Evolutionary conservation across 2,797 vertebrate species (phyloP), one percentile per base, ranked within the genome.

Genomic region (Meriones psammophilus): DNA sequence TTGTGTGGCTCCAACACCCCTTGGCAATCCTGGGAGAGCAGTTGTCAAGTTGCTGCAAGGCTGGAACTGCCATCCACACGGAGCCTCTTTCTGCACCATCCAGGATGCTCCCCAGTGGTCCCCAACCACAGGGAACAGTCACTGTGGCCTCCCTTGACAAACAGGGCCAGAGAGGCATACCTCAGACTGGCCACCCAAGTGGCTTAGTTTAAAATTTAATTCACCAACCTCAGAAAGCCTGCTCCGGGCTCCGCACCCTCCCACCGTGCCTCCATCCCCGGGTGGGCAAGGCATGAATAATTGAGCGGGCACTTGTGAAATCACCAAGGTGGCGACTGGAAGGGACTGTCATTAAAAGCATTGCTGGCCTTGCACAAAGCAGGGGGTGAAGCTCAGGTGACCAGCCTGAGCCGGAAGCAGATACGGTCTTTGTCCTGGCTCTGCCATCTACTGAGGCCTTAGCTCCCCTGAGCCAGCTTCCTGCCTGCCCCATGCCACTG

Each of bases 141-240:
- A 26, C 77, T 50, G 5, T 3, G 0, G 22, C 84, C 68, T 64
- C 28, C 84, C 69, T 39, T 42, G 15, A 77, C 54, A 17, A 12
- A 1, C 14, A 76, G 54, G 1, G 89, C 77, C 12, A 39, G 62
- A 87, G 60, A 73, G 17, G 8, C 71, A 33, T 80, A 13, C 20
- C 6, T 18, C 0, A 71, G 42, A 39, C 79, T 8, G 89, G 68
- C 79, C 87, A 60, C 83, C 30, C 3, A 62, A 83, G 71, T 58
- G 92, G 90, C 33, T 73, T 36, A 1, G 74, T 98, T 98, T 98
- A 98, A 98, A 98, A 97, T 98, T 98, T 98, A 96, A 98, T 97
- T 96, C n/a, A 0, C 89, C 26, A 33, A 92, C 94, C 94, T 0
- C 92, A 83, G 98, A 98, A 97, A 96, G 97, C 96, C 95, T 91